phyloP scores from a whole-genome alignment of 2,113 vertebrate species.

The Festucalex cinctus region DNA sequence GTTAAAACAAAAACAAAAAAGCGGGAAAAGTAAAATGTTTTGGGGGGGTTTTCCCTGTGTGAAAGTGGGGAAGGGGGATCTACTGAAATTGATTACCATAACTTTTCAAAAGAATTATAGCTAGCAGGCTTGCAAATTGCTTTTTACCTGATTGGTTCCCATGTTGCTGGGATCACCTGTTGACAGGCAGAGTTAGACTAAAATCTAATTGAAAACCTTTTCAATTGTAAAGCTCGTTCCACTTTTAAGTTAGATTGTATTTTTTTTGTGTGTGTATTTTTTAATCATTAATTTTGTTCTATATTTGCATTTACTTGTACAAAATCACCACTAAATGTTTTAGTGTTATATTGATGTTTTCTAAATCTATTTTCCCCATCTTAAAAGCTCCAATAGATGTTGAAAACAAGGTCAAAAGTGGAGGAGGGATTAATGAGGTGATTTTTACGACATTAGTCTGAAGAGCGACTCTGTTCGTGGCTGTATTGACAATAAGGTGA shows the following conservation, averaged over 20 bases:
- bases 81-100: neutral
- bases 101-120: no score
- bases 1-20: neutral
- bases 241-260: neutral
- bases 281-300: neutral
- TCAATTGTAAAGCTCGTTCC: neutral
- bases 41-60: no score
- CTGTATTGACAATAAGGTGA: constrained; percentile 57
- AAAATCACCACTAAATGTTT: neutral
- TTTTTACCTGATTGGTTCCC: neutral
- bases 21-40: no score
- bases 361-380: neutral
- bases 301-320: neutral
- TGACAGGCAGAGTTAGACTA: neutral
- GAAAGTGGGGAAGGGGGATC: no score
- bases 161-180: neutral
- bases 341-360: neutral
- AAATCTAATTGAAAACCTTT: neutral
- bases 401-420: constrained; percentile 25
- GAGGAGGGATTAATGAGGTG: constrained; percentile 15
- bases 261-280: no score
- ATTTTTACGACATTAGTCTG: constrained; percentile 32
- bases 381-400: neutral
- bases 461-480: constrained; percentile 20
- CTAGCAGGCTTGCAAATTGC: neutral